Evolutionary conservation across 2,888 invertebrate species (phyloP).

Genomic region (Andrena minutula): DNA sequence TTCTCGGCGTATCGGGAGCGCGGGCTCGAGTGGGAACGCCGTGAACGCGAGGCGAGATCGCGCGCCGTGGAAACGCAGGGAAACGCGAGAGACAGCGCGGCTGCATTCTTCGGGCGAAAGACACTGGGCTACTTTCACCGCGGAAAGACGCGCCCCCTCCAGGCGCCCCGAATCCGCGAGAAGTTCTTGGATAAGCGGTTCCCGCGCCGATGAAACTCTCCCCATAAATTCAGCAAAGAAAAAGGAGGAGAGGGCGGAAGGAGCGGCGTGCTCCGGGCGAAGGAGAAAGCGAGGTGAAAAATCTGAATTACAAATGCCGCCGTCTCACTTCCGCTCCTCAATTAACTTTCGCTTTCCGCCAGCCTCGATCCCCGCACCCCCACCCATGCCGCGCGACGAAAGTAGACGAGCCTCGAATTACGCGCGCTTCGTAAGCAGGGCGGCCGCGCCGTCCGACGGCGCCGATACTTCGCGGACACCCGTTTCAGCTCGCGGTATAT

Average conservation of each 20-base stretch:
- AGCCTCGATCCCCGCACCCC: not conserved
- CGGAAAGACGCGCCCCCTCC: not conserved
- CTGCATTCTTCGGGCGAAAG: too few relatives aligned
- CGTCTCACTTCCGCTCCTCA: slow-evolving; percentile 44
- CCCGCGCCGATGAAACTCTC: slow-evolving; percentile 55
- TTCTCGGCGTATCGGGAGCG: not conserved
- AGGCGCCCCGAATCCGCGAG: slow-evolving; percentile 12
- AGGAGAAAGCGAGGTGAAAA: slow-evolving; percentile 53
- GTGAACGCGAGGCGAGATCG: too few relatives aligned
- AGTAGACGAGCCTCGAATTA: slow-evolving; percentile 15
- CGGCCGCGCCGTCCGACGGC: not conserved
- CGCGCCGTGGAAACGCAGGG: too few relatives aligned
- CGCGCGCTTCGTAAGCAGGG: not conserved
- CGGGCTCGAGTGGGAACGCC: too few relatives aligned
- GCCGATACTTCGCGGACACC: slow-evolving; percentile 71
- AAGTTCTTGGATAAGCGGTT: slow-evolving; percentile 52
- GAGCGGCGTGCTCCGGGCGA: slow-evolving; percentile 10
- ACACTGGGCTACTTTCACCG: slow-evolving; percentile 10
- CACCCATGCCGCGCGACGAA: not conserved
- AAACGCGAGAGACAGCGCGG: not conserved
- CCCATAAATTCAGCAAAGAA: slow-evolving; percentile 51
- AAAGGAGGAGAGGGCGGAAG: slow-evolving; percentile 20
- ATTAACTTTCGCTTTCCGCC: slow-evolving; percentile 62
- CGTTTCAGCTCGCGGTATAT: slow-evolving; percentile 80
- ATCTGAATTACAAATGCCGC: slow-evolving; percentile 63